Evolutionary conservation across 1,140 invertebrate genomes (phyloP), one percentile per base, ranked within the genome.

Genomic region (Caenorhabditis briggsae): DNA sequence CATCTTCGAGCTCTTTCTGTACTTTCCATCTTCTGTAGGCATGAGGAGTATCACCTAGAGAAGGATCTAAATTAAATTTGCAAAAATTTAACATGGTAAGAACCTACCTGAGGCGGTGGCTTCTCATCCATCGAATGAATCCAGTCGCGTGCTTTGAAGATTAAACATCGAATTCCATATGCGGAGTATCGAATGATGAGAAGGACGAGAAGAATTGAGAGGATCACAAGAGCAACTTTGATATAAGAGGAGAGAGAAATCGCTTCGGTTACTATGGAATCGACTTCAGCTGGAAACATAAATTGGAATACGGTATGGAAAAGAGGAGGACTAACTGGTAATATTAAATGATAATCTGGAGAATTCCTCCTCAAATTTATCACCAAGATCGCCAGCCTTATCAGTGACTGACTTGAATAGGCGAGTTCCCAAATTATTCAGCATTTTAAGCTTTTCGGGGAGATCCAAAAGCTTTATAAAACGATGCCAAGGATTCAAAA

Each of bases 371-470:
- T 87, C 86, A 41, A 87, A 87, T 33, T 84, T 84, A n/a, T 87
- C 86, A 8, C 86, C 86, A 5, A 87, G 50, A 46, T 87, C 86
- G 18, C 86, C 86, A 53, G 86, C 86, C 55, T 87, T 87, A 20
- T 87, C 70, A 14, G 86, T 85, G 12, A 87, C 86, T 7, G 86
- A 87, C 84, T 87, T 83, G 83, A 87, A 87, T n/a, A 87, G 55
- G 2, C 86, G 86, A 6, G 86, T 87, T 5, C 86, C 86, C 16
- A 87, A 70, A 74, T 87, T 85, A 41, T 87, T 84, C 50, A 87
- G 25, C 82, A 87, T 87, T 55, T 25, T 50, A 3, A 14, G 20
- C 11, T 20, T 23, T 12, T 78, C 20, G 70, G 5, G 41, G 64
- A 48, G 7, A 16, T 33, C 33, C 33, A 33, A 33, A 33, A 3